A percentile compares a stretch with the other conserved stretches of the same genome.
Conservation (phyloP, 1,140 invertebrate genomes). For the Pogonus chalceus region DNA sequence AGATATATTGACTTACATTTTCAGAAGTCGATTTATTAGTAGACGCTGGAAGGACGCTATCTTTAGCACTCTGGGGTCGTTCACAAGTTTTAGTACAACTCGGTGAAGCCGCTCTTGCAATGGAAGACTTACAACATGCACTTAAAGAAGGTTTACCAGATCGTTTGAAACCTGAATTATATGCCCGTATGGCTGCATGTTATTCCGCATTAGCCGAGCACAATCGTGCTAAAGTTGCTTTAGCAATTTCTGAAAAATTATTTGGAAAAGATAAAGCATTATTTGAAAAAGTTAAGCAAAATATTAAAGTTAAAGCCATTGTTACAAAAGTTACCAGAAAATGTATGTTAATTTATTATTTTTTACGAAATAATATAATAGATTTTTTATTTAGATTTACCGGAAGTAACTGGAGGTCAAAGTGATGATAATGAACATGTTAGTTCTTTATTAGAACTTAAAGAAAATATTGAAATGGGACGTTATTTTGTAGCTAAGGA, state of each 20-base stretch:
- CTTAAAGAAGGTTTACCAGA: conserved; percentile 46
- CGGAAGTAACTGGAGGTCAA: conserved; percentile 24
- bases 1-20: conserved; percentile 3
- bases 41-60: conserved; percentile 48
- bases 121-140: conserved; percentile 51
- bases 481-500: conserved; percentile 47
- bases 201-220: conserved; percentile 45
- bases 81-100: conserved; percentile 44
- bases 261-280: conserved; percentile 32
- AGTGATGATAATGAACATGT: conserved; percentile 32
- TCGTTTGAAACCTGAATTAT: conserved; percentile 45
- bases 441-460: conserved; percentile 38
- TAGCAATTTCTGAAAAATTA: conserved; percentile 44
- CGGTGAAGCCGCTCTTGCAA: conserved; percentile 41
- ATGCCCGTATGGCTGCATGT: conserved; percentile 49
- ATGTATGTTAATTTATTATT: neutral
- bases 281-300: conserved; percentile 19
- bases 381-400: conserved; percentile 15
- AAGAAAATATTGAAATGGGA: conserved; percentile 38
- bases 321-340: too few species aligned
- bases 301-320: too few species aligned
- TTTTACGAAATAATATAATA: neutral
- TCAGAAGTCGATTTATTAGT: conserved; percentile 38
- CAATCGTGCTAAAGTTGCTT: conserved; percentile 44
- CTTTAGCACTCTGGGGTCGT: conserved; percentile 47